Evolutionary conservation across 2,888 invertebrate species (phyloP).

Genomic region (Thymelicus lineola): DNA sequence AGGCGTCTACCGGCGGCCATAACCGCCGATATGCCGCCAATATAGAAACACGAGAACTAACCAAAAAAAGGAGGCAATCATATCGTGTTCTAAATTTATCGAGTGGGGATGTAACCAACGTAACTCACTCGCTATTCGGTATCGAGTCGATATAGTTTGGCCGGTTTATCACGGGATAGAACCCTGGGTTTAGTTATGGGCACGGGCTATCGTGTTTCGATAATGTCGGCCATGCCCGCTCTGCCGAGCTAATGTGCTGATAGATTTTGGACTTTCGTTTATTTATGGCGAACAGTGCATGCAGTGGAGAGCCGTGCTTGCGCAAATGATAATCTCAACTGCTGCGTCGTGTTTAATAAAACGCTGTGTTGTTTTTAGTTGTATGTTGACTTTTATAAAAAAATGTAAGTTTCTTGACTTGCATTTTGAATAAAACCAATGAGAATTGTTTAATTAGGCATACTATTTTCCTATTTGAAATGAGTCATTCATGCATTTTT

Average conservation of each 20-base stretch:
- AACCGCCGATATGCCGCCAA: constrained; percentile 28
- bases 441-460: too few relatives aligned
- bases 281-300: constrained; percentile 45
- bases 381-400: background rate
- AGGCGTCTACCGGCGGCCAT: constrained; percentile 3
- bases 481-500: too few relatives aligned
- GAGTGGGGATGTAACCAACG: constrained; percentile 39
- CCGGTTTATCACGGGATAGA: constrained; percentile 72
- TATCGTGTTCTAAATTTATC: constrained; percentile 47
- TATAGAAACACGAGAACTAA: constrained; percentile 27
- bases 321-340: constrained; percentile 31
- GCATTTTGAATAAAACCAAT: background rate
- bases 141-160: constrained; percentile 74
- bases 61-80: constrained; percentile 41
- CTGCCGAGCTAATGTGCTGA: constrained; percentile 49
- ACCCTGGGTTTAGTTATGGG: constrained; percentile 64
- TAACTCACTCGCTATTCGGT: constrained; percentile 59
- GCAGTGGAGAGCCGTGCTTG: constrained; percentile 22
- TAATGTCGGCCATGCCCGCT: constrained; percentile 65
- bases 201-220: constrained; percentile 68
- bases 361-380: constrained; percentile 4
- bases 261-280: constrained; percentile 54
- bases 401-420: background rate
- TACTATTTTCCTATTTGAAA: too few relatives aligned
- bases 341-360: constrained; percentile 11